Conservation (phyloP, 2,113 vertebrate species). For the Rhipidura dahli region DNA sequence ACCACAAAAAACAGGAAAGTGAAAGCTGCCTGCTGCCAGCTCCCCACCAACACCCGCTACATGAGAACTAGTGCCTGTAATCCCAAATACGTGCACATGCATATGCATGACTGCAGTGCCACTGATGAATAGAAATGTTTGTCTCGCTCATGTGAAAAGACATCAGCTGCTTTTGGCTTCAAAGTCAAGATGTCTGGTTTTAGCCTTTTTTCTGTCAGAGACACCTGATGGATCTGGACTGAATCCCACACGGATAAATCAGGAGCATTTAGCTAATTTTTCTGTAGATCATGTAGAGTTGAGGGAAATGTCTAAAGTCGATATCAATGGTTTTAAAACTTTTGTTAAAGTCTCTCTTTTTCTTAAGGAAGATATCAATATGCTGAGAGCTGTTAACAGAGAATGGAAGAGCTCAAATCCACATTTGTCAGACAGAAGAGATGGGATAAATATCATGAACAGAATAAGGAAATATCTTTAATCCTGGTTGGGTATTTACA, state of each 20-base stretch:
- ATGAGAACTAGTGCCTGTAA: conserved; percentile 51
- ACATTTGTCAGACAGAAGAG: background rate
- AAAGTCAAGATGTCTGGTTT: conserved; percentile 50
- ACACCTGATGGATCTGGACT: conserved; percentile 24
- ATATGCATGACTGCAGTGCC: conserved; percentile 50
- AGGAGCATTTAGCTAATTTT: background rate
- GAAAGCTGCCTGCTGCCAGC: background rate
- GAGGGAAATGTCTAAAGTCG: background rate
- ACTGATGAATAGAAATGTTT: conserved; percentile 61
- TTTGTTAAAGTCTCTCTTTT: background rate
- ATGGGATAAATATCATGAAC: background rate
- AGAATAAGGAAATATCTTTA: background rate
- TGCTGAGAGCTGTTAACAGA: background rate
- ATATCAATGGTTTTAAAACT: background rate
- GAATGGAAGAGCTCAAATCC: background rate
- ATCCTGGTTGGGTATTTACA: background rate
- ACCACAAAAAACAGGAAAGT: conserved; percentile 10
- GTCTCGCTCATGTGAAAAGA: conserved; percentile 45
- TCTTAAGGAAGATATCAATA: background rate
- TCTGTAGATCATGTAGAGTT: background rate
- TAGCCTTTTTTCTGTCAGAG: conserved; percentile 39
- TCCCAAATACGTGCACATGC: conserved; percentile 57
- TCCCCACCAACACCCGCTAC: background rate
- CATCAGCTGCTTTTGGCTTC: conserved; percentile 47
- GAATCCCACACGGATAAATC: background rate